phyloP scores from a whole-genome alignment of 2,797 vertebrate genomes.

The Tadarida brasiliensis region DNA sequence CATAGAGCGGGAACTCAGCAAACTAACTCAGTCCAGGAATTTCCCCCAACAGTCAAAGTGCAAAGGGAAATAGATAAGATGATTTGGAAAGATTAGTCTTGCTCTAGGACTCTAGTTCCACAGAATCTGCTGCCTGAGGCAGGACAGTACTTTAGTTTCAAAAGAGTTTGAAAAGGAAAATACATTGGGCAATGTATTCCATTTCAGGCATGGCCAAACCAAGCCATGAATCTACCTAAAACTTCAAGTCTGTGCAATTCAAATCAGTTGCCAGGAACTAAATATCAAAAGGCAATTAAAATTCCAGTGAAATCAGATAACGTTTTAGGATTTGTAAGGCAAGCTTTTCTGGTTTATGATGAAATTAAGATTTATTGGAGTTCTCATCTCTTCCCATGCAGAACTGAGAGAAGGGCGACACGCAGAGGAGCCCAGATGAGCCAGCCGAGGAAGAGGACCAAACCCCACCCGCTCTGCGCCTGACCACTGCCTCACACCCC shows the following conservation, averaged over 20 bases:
- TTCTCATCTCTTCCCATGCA: neutral
- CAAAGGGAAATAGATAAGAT: neutral
- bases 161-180: constrained; percentile 12
- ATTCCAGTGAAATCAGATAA: neutral
- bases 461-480: neutral
- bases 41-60: neutral
- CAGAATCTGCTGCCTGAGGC: neutral
- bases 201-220: neutral
- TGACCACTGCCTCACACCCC: neutral
- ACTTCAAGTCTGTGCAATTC: constrained; percentile 15
- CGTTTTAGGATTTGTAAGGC: neutral
- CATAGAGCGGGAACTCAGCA: neutral
- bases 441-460: too few species aligned
- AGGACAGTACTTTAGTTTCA: neutral
- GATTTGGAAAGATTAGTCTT: neutral
- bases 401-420: neutral
- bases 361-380: neutral
- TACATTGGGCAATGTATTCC: neutral
- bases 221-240: neutral
- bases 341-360: neutral
- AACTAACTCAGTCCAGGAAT: neutral
- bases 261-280: neutral
- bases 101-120: neutral
- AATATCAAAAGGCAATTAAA: neutral
- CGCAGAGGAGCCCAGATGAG: neutral